Evolutionary conservation across 2,888 invertebrate species (phyloP).

Genomic region (Psylliodes chrysocephalus): DNA sequence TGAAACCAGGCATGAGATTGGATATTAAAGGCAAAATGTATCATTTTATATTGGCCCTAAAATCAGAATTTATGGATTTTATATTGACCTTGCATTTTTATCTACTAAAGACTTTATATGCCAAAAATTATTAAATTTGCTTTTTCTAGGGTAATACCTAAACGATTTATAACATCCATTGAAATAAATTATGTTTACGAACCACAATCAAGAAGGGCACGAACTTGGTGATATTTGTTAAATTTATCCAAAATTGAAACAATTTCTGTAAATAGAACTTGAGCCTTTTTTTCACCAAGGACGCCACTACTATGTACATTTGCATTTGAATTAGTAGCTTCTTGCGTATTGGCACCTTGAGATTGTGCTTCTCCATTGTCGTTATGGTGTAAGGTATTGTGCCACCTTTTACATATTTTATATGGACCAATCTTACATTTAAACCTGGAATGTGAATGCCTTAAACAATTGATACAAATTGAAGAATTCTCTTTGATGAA

Average conservation of each 20-base stretch:
- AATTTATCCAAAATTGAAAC: constrained; percentile 12
- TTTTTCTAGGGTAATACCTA: constrained; percentile 1
- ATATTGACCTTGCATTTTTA: constrained; percentile 12
- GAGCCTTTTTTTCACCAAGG: neutral
- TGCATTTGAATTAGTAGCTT: neutral
- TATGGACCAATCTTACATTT: constrained; percentile 15
- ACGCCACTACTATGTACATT: constrained; percentile 4
- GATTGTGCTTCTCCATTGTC: neutral
- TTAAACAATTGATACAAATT: constrained; percentile 20
- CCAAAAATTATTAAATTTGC: constrained; percentile 21
- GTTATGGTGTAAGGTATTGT: neutral
- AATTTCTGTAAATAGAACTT: neutral
- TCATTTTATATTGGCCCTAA: constrained; percentile 17
- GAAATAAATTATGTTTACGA: constrained; percentile 29
- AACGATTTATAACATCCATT: neutral
- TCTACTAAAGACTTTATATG: constrained; percentile 18
- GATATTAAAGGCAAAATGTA: constrained; percentile 25
- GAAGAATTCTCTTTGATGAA: constrained; percentile 11
- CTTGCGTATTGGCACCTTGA: neutral
- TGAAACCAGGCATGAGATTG: constrained; percentile 7
- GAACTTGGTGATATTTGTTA: neutral
- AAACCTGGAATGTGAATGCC: constrained; percentile 5
- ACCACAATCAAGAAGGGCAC: constrained; percentile 23
- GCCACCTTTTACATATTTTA: neutral
- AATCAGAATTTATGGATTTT: constrained; percentile 16